A percentile compares a stretch with the other conserved stretches of the same genome.
These are phyloP conservation scores for Drosophila kurseongensis DNA, from an alignment of 1,140 invertebrate species.

Conservation along the genomic window DNA sequence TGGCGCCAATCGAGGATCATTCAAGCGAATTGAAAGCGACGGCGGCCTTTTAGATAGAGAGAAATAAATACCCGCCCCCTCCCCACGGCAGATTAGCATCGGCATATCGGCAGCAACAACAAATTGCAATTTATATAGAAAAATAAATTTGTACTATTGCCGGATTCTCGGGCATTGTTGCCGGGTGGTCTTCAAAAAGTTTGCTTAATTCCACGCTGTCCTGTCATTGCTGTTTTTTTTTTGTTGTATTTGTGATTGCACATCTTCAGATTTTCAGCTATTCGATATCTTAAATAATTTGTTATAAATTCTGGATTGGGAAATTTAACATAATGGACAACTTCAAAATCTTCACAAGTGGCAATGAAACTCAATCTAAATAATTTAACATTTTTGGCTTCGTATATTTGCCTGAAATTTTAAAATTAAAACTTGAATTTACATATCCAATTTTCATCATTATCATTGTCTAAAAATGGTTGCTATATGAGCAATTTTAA, in stretches of 20 bases:
- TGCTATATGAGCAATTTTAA: no score
- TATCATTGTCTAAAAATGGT: no score
- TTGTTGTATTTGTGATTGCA: neutral
- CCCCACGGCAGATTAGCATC: conserved; percentile 61
- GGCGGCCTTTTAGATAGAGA: conserved; percentile 49
- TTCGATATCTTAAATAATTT: no score
- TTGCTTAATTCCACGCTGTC: conserved; percentile 12
- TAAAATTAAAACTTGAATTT: no score
- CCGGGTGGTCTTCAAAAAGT: conserved; percentile 63
- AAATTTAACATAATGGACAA: no score
- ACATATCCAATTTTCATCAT: no score
- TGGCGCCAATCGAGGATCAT: conserved; percentile 57
- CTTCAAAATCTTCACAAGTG: no score
- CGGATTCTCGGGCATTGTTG: conserved; percentile 18
- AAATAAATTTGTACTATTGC: conserved; percentile 71
- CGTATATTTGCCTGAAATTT: no score
- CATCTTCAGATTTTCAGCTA: no score
- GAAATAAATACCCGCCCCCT: neutral
- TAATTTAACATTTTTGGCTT: no score
- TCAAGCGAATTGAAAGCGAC: conserved; percentile 36
- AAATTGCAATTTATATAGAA: conserved; percentile 66
- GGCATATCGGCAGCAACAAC: conserved; percentile 45
- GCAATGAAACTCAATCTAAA: no score
- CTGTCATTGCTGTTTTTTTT: conserved; percentile 29
- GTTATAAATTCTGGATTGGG: no score